Base-by-base conservation (phyloP, 2,113 vertebrate species). In the Ariopsis seemanni region DNA sequence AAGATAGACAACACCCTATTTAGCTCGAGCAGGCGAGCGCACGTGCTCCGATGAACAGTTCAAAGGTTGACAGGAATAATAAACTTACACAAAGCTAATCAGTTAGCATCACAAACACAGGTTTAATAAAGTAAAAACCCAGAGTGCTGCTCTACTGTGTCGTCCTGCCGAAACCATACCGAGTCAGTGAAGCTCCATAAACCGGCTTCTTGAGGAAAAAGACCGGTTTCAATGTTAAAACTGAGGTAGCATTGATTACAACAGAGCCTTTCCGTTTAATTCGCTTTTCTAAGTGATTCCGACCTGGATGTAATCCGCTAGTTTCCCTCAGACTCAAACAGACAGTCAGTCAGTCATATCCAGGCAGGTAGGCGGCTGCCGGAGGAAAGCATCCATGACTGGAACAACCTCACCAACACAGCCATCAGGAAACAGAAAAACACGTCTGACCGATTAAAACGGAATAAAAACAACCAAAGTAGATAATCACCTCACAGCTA, bases 311-410 rank as follows among this genome's bases (percentile, higher is more conserved):
- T 74, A 58, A 84, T 14, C 52, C 27, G 20, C 52, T 22, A 12
- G 17, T 57, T 22, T 22, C 17, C 17, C 52, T 48, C 18, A 62
- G 71, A 75, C 53, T 62, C 69, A 74, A 48, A 30, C 7, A 25
- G 2, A 50, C 50, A 1, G 10, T 58, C 27, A 1, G 10, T 58
- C 27, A 63, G 57, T 20, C 14, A 22, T 5, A 83, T 9, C 30
- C 15, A 7, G 53, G n/a, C 83, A 84, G 83, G 65, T 84, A 71
- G 83, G 65, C 83, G 83, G 63, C 52, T 84, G 63, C 83, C 22
- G 30, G 52, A 55, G 52, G 67, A 74, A 71, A 84, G 83, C 83
- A 84, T 84, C 83, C 83, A 74, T 84, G 74, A 74, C 67, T 72
- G 52, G 42, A 71, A 42, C n/a, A 42, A 7, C 20, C 27, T n/a